Percentiles rank a stretch among this genome's conserved stretches.
These are phyloP conservation scores for Penaeus indicus DNA, from an alignment of 1,140 invertebrate species.

Conservation along the genomic window DNA sequence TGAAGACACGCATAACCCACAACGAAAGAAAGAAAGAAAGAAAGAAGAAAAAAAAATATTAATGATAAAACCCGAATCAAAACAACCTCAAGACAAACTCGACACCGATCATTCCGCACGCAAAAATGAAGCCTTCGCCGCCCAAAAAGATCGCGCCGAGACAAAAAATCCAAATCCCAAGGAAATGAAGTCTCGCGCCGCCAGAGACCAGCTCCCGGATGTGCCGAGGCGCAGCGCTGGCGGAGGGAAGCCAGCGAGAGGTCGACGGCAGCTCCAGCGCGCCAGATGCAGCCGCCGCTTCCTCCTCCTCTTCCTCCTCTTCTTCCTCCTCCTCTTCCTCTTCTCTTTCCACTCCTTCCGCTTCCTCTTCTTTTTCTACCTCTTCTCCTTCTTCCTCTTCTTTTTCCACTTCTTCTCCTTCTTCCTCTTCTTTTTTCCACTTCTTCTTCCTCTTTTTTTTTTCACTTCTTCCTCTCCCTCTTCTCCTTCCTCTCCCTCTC, in stretches of 20 bases:
- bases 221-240: too few relatives aligned
- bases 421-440: neutral
- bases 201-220: too few relatives aligned
- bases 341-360: neutral
- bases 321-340: too few relatives aligned
- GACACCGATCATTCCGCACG: too few relatives aligned
- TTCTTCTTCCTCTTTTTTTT: neutral
- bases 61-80: neutral
- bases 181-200: too few relatives aligned
- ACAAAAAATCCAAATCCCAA: conserved; percentile 7
- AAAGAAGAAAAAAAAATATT: neutral
- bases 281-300: too few relatives aligned
- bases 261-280: too few relatives aligned
- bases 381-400: neutral
- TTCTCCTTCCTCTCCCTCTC: neutral
- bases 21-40: neutral
- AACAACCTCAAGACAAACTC: too few relatives aligned
- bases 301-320: too few relatives aligned
- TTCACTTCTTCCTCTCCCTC: neutral
- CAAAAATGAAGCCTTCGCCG: too few relatives aligned
- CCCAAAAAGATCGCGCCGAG: too few relatives aligned
- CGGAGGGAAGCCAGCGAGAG: too few relatives aligned
- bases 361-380: neutral
- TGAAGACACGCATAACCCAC: neutral
- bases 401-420: neutral